A percentile compares a stretch with the other conserved stretches of the same genome.
These are phyloP conservation scores for Protosalanx chinensis DNA, from an alignment of 2,797 vertebrate species.

Conservation along the genomic window DNA sequence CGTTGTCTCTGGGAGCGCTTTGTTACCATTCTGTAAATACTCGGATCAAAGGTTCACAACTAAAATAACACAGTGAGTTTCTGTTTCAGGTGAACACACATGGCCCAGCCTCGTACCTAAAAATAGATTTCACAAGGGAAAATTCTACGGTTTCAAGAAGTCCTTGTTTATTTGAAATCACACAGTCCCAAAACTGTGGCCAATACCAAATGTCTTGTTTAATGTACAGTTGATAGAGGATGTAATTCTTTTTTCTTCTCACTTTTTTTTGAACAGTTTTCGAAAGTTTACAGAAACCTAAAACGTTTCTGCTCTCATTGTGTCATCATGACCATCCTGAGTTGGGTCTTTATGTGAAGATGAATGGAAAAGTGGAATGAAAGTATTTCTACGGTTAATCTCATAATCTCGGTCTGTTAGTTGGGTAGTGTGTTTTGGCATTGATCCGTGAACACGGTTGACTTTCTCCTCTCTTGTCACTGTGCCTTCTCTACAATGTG, in stretches of 20 bases:
- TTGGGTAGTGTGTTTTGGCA: slow-evolving; percentile 39
- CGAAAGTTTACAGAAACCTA: slow-evolving; percentile 44
- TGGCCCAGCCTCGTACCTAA: slow-evolving; percentile 45
- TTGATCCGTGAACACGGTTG: slow-evolving; percentile 58
- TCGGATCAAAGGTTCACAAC: slow-evolving; percentile 44
- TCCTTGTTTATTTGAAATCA: slow-evolving; percentile 56
- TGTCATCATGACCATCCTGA: slow-evolving; percentile 40
- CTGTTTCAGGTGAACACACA: slow-evolving; percentile 47
- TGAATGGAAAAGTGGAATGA: slow-evolving; percentile 32
- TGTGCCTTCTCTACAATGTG: slow-evolving; percentile 57
- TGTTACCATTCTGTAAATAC: slow-evolving; percentile 59
- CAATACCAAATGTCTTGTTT: slow-evolving; percentile 22
- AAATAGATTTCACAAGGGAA: slow-evolving; percentile 61
- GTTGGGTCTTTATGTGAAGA: slow-evolving; percentile 21
- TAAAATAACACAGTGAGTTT: slow-evolving; percentile 56
- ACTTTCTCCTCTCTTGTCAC: slow-evolving; percentile 51
- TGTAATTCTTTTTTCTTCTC: slow-evolving; percentile 34
- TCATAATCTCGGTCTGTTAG: slow-evolving; percentile 45
- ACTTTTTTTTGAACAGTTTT: slow-evolving; percentile 32
- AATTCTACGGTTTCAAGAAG: slow-evolving; percentile 28
- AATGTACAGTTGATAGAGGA: slow-evolving; percentile 43
- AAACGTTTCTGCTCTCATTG: slow-evolving; percentile 32
- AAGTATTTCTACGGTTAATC: slow-evolving; percentile 36
- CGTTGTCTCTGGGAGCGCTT: slow-evolving; percentile 20
- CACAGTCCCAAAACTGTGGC: slow-evolving; percentile 33